These are phyloP conservation scores for Cyclopterus lumpus DNA, from an alignment of 2,797 vertebrate genomes.

Conservation along the genomic window DNA sequence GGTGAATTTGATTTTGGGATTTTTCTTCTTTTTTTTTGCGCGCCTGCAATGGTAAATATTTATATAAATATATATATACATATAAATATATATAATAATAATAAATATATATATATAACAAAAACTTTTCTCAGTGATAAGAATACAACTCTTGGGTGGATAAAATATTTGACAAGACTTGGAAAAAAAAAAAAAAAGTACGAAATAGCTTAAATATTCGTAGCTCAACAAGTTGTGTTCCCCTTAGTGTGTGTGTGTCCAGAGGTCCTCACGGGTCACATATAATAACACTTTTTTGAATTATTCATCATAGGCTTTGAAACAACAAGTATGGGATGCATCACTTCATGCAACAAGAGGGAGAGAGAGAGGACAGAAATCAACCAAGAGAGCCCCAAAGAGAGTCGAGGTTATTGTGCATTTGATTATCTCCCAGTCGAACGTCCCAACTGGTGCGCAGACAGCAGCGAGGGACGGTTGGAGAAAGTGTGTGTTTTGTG, in stretches of 20 bases:
- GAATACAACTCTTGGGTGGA: not conserved
- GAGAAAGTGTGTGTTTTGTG: conserved; percentile 31
- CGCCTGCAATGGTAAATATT: too few relatives aligned
- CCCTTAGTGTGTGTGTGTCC: not conserved
- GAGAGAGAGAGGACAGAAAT: conserved; percentile 29
- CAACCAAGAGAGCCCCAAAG: conserved; percentile 16
- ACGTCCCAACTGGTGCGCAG: conserved; percentile 35
- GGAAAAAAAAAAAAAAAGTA: not conserved
- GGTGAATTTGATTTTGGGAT: not conserved
- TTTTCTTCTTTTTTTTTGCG: too few relatives aligned
- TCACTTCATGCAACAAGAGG: conserved; percentile 19
- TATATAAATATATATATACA: too few relatives aligned
- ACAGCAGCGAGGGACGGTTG: conserved; percentile 8
- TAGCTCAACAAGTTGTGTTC: not conserved
- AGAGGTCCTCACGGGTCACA: conserved; percentile 16
- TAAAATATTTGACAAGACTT: not conserved
- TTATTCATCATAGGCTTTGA: conserved; percentile 50
- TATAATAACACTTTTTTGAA: conserved; percentile 29
- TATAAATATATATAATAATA: too few relatives aligned
- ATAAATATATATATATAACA: too few relatives aligned
- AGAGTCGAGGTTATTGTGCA: conserved; percentile 62
- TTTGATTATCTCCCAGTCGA: conserved; percentile 63
- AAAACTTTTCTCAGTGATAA: too few relatives aligned
- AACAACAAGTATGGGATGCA: conserved; percentile 34
- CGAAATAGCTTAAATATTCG: not conserved